Base-by-base conservation (phyloP, 2,113 vertebrate species). In the Lutjanus erythropterus region DNA sequence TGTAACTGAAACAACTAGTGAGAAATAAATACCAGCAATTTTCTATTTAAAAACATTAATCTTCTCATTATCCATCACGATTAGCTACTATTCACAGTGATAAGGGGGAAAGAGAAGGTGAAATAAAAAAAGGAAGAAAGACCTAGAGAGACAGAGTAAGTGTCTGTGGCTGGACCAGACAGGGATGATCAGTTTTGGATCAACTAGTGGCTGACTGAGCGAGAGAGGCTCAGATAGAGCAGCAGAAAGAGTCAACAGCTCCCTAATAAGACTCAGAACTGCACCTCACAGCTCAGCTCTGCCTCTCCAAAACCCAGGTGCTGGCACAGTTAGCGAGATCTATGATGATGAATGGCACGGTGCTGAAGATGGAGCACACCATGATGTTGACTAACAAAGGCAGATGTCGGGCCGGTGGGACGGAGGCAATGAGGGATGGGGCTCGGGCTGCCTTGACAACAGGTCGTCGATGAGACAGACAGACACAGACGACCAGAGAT, bases 311-410 rank as follows among this genome's bases (percentile, higher is more conserved):
- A 84, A 67, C 67, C 70, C 84, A 82, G 86, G 78, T 84, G 83
- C 72, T 74, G 87, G 81, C 85, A 84, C 85, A 78, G 84, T 81
- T 74, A 85, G 78, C 64, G 11, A 72, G 81, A 71, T 80, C 81
- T 85, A 78, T 89, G 91, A 78, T 89, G 91, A 92, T 86, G 89
- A 88, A 91, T 88, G 87, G 83, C 69, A 70, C 56, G 27, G 55
- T 7, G 82, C 55, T 80, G 90, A 82, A 88, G 92, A 90, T 87
- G 92, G 86, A 91, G 87, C 81, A 74, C 85, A 77, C 74, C 81
- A 49, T 90, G 90, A 90, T 89, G 90, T 87, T 90, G 92, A 91
- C 85, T 93, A 92, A 90, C 90, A 89, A 85, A 93, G 92, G 92
- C 91, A 92, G 91, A 93, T 94, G 90, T 86, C 82, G 49, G 75